These are phyloP conservation scores for Dryomyza anilis DNA, from an alignment of 2,888 invertebrate species.

Conservation along the genomic window DNA sequence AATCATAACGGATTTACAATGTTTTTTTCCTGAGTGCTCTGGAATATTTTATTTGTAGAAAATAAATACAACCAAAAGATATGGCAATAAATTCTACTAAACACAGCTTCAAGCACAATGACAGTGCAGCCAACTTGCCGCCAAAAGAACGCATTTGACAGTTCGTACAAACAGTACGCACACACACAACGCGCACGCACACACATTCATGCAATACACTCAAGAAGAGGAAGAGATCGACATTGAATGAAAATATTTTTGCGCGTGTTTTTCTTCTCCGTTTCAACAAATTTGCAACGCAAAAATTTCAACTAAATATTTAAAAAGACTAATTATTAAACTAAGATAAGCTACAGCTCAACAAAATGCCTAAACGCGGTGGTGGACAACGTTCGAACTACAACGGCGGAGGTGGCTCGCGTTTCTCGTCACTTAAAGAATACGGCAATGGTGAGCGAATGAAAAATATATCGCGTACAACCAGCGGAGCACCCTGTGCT, in stretches of 20 bases:
- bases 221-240: no score
- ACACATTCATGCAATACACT: no score
- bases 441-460: conserved; percentile 47
- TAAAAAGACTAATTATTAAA: background rate
- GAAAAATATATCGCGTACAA: background rate
- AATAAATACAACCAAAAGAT: no score
- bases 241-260: conserved; percentile 17
- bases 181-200: conserved; percentile 25
- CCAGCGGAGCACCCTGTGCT: background rate
- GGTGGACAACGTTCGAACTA: conserved; percentile 43
- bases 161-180: conserved; percentile 4
- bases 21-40: no score
- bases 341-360: background rate
- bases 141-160: conserved; percentile 11
- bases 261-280: conserved; percentile 6
- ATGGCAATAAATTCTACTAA: no score
- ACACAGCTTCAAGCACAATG: conserved; percentile 5
- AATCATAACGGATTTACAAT: no score
- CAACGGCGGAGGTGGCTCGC: conserved; percentile 34
- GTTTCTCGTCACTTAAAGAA: conserved; percentile 49
- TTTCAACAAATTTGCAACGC: background rate
- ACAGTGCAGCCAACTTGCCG: conserved; percentile 21
- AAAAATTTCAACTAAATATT: background rate
- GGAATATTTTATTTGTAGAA: no score
- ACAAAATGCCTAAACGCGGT: conserved; percentile 46